Evolutionary conservation across 2,113 vertebrate genomes (phyloP).

Genomic region (Solea solea): DNA sequence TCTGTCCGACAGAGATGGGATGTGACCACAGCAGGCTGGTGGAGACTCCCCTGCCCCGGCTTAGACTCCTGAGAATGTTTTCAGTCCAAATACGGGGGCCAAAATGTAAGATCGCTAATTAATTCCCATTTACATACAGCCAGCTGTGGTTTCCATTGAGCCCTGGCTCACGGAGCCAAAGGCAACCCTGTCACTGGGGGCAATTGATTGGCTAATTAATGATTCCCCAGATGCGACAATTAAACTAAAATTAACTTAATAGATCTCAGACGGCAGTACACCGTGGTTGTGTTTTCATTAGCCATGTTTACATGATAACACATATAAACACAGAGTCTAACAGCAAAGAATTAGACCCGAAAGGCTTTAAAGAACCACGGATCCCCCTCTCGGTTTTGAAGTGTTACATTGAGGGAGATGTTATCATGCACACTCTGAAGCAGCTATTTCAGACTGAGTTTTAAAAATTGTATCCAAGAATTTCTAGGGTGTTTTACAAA

Average conservation of each 20-base stretch:
- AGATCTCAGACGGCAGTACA: constrained; percentile 65
- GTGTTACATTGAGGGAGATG: background rate
- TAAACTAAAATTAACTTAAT: constrained; percentile 82
- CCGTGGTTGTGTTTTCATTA: constrained; percentile 57
- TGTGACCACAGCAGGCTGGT: constrained; percentile 81
- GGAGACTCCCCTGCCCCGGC: constrained; percentile 83
- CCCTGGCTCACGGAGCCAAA: constrained; percentile 53
- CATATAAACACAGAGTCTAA: constrained; percentile 39
- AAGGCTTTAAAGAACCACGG: background rate
- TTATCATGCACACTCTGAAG: background rate
- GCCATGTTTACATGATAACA: constrained; percentile 66
- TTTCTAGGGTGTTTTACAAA: too few species aligned
- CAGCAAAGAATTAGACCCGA: constrained; percentile 1
- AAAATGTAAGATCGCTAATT: constrained; percentile 89
- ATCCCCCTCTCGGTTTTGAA: background rate
- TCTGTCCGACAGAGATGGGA: constrained; percentile 87
- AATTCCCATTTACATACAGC: constrained; percentile 93
- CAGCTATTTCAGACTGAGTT: too few species aligned
- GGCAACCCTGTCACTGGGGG: constrained; percentile 77
- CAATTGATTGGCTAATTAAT: constrained; percentile 89
- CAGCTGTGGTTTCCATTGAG: constrained; percentile 81
- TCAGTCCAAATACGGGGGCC: constrained; percentile 87
- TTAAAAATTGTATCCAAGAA: too few species aligned
- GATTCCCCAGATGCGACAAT: constrained; percentile 80
- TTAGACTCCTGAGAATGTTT: constrained; percentile 87